phyloP scores from a whole-genome alignment of 2,888 invertebrate species.

The Synanthedon formicaeformis region DNA sequence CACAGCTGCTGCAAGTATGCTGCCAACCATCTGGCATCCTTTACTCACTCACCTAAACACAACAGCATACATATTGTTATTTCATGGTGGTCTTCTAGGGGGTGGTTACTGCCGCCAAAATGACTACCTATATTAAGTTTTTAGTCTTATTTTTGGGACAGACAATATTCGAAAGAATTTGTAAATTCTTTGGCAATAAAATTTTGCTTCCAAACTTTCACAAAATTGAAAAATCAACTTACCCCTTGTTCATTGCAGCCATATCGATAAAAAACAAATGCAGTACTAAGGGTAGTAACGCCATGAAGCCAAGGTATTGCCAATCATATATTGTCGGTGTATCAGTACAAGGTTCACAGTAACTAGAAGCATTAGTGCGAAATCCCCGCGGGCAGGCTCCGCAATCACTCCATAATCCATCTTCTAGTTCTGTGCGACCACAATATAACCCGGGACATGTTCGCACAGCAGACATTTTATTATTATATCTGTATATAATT shows the following conservation, averaged over 20 bases:
- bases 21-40: no score
- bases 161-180: no score
- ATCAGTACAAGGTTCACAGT: constrained; percentile 82
- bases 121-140: no score
- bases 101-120: no score
- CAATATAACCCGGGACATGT: constrained; percentile 88
- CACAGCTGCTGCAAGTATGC: no score
- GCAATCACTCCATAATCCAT: constrained; percentile 82
- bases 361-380: constrained; percentile 77
- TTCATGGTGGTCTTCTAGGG: no score
- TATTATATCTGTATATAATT: background rate
- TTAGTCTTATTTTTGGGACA: no score
- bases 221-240: constrained; percentile 12
- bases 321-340: constrained; percentile 88
- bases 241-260: constrained; percentile 81
- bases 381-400: constrained; percentile 90
- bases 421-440: constrained; percentile 75
- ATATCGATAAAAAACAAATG: constrained; percentile 95
- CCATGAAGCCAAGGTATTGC: constrained; percentile 95
- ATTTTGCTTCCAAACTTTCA: no score
- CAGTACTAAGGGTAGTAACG: constrained; percentile 84
- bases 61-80: no score
- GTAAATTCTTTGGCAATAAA: no score
- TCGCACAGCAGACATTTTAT: background rate
- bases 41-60: no score